phyloP scores from a whole-genome alignment of 2,888 invertebrate genomes.

The Apamea crenata region DNA sequence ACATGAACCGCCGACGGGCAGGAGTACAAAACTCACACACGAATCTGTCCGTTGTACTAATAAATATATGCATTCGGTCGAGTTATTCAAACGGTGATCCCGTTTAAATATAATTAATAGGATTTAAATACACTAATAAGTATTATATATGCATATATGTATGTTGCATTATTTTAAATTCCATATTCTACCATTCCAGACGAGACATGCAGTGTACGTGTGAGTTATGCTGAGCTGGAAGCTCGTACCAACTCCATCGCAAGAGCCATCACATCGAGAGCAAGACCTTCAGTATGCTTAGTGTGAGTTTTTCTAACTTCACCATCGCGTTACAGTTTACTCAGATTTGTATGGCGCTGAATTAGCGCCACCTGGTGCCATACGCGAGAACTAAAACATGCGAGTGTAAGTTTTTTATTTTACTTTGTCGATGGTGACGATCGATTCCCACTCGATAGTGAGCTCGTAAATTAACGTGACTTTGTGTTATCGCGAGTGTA shows the following conservation, averaged over 20 bases:
- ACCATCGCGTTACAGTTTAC: no score
- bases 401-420: no score
- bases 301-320: no score
- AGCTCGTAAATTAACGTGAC: no score
- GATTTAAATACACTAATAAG: neutral
- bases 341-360: no score
- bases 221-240: slow-evolving; percentile 90
- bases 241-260: slow-evolving; percentile 90
- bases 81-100: neutral
- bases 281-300: slow-evolving; percentile 78
- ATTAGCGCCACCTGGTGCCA: no score
- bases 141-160: neutral
- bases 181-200: slow-evolving; percentile 71
- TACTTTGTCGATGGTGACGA: no score
- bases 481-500: no score
- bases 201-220: slow-evolving; percentile 75
- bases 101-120: neutral
- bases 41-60: neutral
- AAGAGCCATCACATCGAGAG: slow-evolving; percentile 86
- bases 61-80: neutral
- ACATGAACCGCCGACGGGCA: neutral
- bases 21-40: neutral
- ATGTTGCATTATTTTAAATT: neutral
- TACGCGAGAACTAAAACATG: no score
- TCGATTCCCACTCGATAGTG: no score